Evolutionary conservation across 2,888 invertebrate genomes (phyloP), one percentile per base, ranked within the genome.

Genomic region (Caenorhabditis sulstoni): DNA sequence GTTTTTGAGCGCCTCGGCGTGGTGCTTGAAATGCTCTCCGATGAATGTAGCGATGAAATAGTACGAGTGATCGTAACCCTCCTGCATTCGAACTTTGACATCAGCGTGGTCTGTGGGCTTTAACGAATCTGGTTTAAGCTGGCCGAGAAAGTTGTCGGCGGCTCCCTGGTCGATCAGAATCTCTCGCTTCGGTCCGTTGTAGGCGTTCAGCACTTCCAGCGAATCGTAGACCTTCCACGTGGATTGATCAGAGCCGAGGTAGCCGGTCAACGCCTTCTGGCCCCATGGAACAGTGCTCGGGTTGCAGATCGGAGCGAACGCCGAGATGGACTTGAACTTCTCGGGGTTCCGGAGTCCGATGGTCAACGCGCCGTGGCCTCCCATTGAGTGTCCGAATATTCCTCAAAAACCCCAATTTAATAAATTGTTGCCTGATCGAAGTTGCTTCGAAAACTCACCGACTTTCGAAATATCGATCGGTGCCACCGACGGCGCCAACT

Each of bases 61-160:
- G 90, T 97, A 98, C 55, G 95, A 94, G 91, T 99, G 99, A 91
- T 98, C 96, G 90, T 97, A 99, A 16, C 94, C 96, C 82, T 94
- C 47, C 22, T 81, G 82, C 67, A 83, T 57, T 18, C 83, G 66
- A 4, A 84, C 74, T 3, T 52, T 45, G 1, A 85, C 66, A 0
- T 11, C n/a, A 0, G 61, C 81, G n/a, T 77, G n/a, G 0, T 58
- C 62, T 3, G 75, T 77, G 11, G 77, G 64, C 11, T 61, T 59
- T 55, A 86, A 66, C 2, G 81, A 41, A 4, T 86, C 81, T 1
- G 86, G 83, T 64, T 79, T 68, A n/a, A 86, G 62, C 39, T 86
- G 84, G 0, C 39, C 77, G 23, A 84, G 65, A 29, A 86, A 86
- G 39, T 79, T 67, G 70, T 87, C 87, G 1, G 79, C 80, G 8